These are phyloP conservation scores for Ormyrus labotus DNA, from an alignment of 2,888 invertebrate species.

Conservation along the genomic window DNA sequence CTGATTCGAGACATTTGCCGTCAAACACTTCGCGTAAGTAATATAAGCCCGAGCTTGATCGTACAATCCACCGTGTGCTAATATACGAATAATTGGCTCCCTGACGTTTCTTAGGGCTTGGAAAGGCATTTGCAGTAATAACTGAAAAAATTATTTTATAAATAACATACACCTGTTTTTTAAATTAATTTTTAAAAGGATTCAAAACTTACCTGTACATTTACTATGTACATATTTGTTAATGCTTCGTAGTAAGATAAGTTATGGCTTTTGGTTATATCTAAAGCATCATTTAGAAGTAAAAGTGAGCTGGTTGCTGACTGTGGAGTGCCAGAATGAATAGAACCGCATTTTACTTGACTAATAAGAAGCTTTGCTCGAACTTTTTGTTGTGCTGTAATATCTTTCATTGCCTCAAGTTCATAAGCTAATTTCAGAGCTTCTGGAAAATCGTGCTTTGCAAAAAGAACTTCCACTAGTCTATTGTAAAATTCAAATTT, in stretches of 20 bases:
- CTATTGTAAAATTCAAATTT: constrained; percentile 60
- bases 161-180: background rate
- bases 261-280: constrained; percentile 84
- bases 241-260: constrained; percentile 86
- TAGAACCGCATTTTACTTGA: constrained; percentile 79
- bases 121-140: constrained; percentile 85
- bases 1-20: constrained; percentile 80
- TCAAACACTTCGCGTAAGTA: constrained; percentile 86
- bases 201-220: constrained; percentile 78
- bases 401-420: constrained; percentile 63
- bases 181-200: background rate
- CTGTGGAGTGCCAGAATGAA: constrained; percentile 79
- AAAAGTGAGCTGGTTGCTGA: constrained; percentile 77
- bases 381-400: constrained; percentile 76
- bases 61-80: constrained; percentile 88
- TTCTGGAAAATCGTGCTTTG: constrained; percentile 69
- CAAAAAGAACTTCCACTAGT: constrained; percentile 72
- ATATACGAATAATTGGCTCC: constrained; percentile 82
- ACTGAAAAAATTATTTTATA: constrained; percentile 72
- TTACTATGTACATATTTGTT: constrained; percentile 87
- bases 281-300: constrained; percentile 83
- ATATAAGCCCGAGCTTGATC: constrained; percentile 88
- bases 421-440: constrained; percentile 64
- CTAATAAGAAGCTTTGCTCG: constrained; percentile 84
- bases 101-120: constrained; percentile 86